These are phyloP conservation scores for Sebastes steindachneri DNA, from an alignment of 2,797 vertebrate genomes.

Conservation along the genomic window DNA sequence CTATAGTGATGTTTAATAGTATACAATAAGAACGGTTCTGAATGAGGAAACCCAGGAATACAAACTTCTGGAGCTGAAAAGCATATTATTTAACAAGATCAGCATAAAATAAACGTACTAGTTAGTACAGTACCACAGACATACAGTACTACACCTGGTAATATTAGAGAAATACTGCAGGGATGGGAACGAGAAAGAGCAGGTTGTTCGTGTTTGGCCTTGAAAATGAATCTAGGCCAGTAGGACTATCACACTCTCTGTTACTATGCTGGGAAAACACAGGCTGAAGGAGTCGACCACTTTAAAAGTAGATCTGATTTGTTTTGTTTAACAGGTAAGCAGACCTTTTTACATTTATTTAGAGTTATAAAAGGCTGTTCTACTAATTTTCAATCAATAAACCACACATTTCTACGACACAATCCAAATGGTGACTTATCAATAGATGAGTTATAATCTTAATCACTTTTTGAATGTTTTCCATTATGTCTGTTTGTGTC, in stretches of 20 bases:
- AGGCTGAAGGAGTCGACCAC: neutral
- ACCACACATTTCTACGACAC: neutral
- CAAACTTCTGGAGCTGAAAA: neutral
- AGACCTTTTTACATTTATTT: neutral
- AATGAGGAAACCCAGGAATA: neutral
- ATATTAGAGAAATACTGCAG: neutral
- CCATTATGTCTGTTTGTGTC: neutral
- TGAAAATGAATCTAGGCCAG: constrained; percentile 53
- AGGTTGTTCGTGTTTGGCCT: neutral
- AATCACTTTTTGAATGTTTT: neutral
- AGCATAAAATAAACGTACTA: neutral
- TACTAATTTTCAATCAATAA: neutral
- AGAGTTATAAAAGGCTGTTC: neutral
- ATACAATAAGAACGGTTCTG: neutral
- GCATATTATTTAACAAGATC: neutral
- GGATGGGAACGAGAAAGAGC: neutral
- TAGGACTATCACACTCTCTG: constrained; percentile 19
- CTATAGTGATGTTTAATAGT: neutral
- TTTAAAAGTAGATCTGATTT: neutral
- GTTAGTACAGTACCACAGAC: neutral
- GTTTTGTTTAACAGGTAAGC: neutral
- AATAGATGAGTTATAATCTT: neutral
- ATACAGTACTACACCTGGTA: neutral
- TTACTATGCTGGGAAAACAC: constrained; percentile 30
- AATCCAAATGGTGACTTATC: neutral